A percentile compares a stretch with the other conserved stretches of the same genome.
Conservation (phyloP, 2,113 vertebrate species). For the Python bivittatus region DNA sequence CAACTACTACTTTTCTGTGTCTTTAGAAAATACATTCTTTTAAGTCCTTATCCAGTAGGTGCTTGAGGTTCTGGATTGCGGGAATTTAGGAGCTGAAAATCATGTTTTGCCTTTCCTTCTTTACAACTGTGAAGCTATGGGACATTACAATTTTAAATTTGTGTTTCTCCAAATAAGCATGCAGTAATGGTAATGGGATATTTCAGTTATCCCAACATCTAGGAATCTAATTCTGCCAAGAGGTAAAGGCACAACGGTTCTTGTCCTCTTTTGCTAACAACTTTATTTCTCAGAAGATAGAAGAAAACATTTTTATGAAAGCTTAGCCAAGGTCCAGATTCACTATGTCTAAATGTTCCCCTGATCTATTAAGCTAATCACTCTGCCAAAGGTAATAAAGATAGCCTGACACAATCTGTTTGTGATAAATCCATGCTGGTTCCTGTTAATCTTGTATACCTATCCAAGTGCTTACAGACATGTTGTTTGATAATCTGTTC, state of each 20-base stretch:
- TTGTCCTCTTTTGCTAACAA: not conserved
- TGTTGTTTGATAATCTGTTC: not conserved
- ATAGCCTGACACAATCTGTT: not conserved
- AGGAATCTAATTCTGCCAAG: not conserved
- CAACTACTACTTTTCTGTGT: conserved; percentile 5
- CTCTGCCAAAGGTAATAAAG: not conserved
- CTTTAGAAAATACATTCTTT: conserved; percentile 22
- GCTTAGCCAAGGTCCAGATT: not conserved
- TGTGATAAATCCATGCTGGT: not conserved
- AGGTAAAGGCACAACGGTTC: not conserved
- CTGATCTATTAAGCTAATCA: not conserved
- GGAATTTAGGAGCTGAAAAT: not conserved
- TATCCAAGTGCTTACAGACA: not conserved
- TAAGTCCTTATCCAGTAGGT: not conserved
- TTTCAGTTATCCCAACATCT: not conserved
- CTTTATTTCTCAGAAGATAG: not conserved
- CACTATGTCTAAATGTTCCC: not conserved
- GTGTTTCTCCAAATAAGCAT: not conserved
- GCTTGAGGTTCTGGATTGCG: not conserved
- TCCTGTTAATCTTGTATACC: not conserved
- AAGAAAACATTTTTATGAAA: no score
- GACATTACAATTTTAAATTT: not conserved
- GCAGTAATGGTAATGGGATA: not conserved
- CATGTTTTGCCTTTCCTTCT: not conserved
- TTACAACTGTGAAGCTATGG: not conserved